Evolutionary conservation across 2,888 invertebrate genomes (phyloP), one percentile per base, ranked within the genome.

Genomic region (Dolichopus griseipennis): DNA sequence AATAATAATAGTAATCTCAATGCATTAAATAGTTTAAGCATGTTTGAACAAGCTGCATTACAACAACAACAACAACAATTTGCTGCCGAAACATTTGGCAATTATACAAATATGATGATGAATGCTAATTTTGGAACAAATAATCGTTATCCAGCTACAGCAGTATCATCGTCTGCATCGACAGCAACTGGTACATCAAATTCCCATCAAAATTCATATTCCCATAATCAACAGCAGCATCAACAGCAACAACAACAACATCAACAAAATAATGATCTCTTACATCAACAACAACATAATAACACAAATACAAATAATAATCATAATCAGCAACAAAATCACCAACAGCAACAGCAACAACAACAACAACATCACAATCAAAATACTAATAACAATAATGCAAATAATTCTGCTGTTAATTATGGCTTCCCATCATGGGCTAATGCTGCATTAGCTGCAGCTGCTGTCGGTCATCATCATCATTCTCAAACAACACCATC

Each of bases 401-500:
- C 68, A 66, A 69, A 72, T 34, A 70, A 71, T 69, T 66, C 68
- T 65, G 70, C 69, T 8, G 70, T 72, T 20, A 67, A 68, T 37
- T 67, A 69, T 33, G 68, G 66, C 27, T 72, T 71, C 66, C 67
- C 72, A 69, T 69, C 71, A 65, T 69, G 71, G 70, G 71, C 72
- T 52, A 71, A 72, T 63, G 72, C 72, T 41, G 71, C 72, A 20
- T 34, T 70, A 37, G 72, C 68, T 21, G 71, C 70, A 52, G 72
- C 71, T 0, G 70, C 69, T 27, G 72, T 70, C 52, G 71, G 52
- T 52, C 52, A 52, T 52, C 70, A 20, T 70, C 72, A 22, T 69
- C 70, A 65, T 70, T 71, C 33, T 76, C 76, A 71, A 76, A 77
- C 70, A 76, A 70, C 10, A 70, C 52, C 72, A 66, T 70, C 71